Evolutionary conservation across 1,140 invertebrate species (phyloP), one percentile per base, ranked within the genome.

Genomic region (Pantala flavescens): DNA sequence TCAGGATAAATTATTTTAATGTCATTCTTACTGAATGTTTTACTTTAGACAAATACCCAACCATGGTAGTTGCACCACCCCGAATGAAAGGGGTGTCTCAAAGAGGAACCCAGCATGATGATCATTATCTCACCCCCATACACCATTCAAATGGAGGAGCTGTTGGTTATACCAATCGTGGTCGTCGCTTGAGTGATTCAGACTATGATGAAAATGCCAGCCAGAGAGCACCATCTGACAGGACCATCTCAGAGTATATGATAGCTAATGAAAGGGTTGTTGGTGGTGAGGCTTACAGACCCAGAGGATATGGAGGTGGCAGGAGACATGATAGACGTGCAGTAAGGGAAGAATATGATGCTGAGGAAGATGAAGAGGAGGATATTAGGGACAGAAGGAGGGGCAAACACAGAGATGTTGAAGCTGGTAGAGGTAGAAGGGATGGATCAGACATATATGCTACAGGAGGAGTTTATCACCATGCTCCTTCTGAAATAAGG

Each of bases 391-490:
- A 21, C 16, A 63, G 49, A 14, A 63, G 49, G n/a, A 16, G 16
- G n/a, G 49, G 49, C 5, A 21, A 21, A 21, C 49, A 63, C 14
- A 63, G 49, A 12, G 49, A 63, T 21, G 49, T 63, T 3, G 49
- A 63, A 21, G 49, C 49, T 7, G 49, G 49, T 12, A 36, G 28
- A 36, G 49, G 49, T 16, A 63, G 49, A 21, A 3, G 49, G 2
- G 90, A 88, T 76, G 88, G 87, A 71, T 91, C 89, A 12, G 91
- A 93, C 78, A 91, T 92, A 73, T 93, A 92, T 82, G 90, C 92
- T 78, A 92, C 90, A 63, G 91, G 90, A 80, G 90, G 87, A 23
- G 90, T 90, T 36, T 36, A 36, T 10, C 92, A 92, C 80, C 86
- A 90, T 80, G 87, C 90, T 43, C 90, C 90, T 70, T 92, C 90